Evolutionary conservation across 2,113 vertebrate genomes (phyloP), one percentile per base, ranked within the genome.

Genomic region (Cavia aperea): DNA sequence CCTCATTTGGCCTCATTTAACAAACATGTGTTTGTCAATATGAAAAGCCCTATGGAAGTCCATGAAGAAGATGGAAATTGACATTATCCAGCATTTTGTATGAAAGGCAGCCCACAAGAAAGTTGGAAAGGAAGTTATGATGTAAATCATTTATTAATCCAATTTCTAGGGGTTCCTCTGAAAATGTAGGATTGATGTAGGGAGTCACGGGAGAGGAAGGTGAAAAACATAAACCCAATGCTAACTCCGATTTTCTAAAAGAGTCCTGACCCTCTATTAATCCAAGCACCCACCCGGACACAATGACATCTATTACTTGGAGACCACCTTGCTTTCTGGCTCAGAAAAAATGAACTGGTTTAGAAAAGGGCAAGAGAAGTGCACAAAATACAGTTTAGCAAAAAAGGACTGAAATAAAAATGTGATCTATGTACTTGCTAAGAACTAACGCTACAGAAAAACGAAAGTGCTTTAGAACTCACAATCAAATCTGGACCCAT

Each of bases 401-500:
- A 82, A 19, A 70, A 86, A 26, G 49, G 13, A 51, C 4, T 19
- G 4, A 21, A 7, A 1, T 51, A 62, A 73, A 63, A 46, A 26
- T 29, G 60, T 79, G 88, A 11, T 58, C 39, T 60, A 81, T 36
- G 14, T 39, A 43, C 75, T 91, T 81, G 91, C 6, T 60, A 87
- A 96, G 89, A 81, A 78, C 1, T 81, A 81, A 73, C 93, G 63
- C 88, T 24, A 88, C 15, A 51, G 21, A 13, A 94, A 94, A 92
- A 56, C 72, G 33, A 91, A 87, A 83, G 79, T 79, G 11, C 6
- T 87, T 92, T 89, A 56, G 13, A 83, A 68, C 36, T 66, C 4
- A 81, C 46, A 68, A 33, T 77, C 66, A 93, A 86, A 63, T 4
- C 19, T 60, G 36, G 21, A 82, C 29, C 39, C 19, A 26, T n/a